Percentiles rank a stretch among this genome's conserved stretches.
Evolutionary conservation across 2,797 vertebrate genomes (phyloP).

Genomic region (Fringilla coelebs): DNA sequence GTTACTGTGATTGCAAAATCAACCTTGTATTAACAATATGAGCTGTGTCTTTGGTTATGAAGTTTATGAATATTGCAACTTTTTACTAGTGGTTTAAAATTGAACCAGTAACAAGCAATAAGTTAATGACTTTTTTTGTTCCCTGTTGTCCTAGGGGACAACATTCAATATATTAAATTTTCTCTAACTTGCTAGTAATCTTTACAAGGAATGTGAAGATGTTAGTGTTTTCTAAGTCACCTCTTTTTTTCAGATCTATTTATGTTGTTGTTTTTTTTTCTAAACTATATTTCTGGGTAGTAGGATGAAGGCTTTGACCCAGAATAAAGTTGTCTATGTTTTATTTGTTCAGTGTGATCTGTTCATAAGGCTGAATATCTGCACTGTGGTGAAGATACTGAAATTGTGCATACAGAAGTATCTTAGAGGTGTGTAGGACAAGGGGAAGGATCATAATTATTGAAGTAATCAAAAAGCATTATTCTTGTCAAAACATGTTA

Average conservation of each 20-base stretch:
- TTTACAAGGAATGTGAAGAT: slow-evolving; percentile 19
- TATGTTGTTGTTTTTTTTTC: neutral
- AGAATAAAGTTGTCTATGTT: neutral
- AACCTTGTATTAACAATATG: slow-evolving; percentile 24
- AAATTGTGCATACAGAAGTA: neutral
- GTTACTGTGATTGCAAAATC: slow-evolving; percentile 30
- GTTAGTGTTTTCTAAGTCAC: neutral
- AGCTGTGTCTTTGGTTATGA: neutral
- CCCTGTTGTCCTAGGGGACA: neutral
- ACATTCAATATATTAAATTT: slow-evolving; percentile 61
- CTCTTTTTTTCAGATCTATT: neutral
- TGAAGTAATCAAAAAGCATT: neutral
- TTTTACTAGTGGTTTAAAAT: slow-evolving; percentile 55
- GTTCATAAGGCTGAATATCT: neutral
- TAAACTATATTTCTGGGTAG: neutral
- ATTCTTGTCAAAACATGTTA: neutral
- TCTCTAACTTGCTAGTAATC: slow-evolving; percentile 50
- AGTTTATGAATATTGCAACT: slow-evolving; percentile 51
- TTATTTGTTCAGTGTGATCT: neutral
- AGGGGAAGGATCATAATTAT: neutral
- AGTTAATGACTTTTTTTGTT: slow-evolving; percentile 42
- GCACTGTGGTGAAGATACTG: neutral
- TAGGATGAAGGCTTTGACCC: neutral
- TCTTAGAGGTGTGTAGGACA: neutral
- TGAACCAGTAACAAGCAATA: slow-evolving; percentile 40